phyloP scores from a whole-genome alignment of 2,113 vertebrate genomes.

The Eira barbara region DNA sequence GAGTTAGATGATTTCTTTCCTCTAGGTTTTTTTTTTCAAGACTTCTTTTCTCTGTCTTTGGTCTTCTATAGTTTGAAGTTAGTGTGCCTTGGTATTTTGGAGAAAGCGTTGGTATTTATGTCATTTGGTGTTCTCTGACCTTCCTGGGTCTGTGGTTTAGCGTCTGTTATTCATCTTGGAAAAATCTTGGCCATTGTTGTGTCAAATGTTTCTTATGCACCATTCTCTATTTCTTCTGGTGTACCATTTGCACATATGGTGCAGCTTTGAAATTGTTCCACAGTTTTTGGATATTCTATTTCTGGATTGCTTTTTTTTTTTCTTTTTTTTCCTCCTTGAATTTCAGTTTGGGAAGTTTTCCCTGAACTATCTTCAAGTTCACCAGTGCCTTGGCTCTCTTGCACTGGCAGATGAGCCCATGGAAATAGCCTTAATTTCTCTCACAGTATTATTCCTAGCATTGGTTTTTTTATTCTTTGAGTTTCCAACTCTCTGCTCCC shows the following conservation, averaged over 20 bases:
- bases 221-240: not conserved
- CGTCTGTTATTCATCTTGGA: not conserved
- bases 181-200: not conserved
- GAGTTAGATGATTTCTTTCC: not conserved
- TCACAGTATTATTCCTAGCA: not conserved
- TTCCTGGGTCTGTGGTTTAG: not conserved
- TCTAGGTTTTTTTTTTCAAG: not conserved
- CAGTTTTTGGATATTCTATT: not conserved
- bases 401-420: not conserved
- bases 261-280: not conserved
- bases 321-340: not conserved
- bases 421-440: not conserved
- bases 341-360: not conserved
- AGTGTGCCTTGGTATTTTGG: not conserved
- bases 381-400: not conserved
- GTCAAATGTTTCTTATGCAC: not conserved
- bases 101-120: not conserved
- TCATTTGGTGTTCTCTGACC: not conserved
- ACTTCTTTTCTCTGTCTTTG: not conserved
- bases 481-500: not conserved
- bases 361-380: not conserved
- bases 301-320: not conserved
- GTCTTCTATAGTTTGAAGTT: not conserved
- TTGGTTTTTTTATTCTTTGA: not conserved
- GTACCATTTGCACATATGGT: not conserved